These are phyloP conservation scores for Myrmecophaga tridactyla DNA, from an alignment of 2,113 vertebrate species.

Conservation along the genomic window DNA sequence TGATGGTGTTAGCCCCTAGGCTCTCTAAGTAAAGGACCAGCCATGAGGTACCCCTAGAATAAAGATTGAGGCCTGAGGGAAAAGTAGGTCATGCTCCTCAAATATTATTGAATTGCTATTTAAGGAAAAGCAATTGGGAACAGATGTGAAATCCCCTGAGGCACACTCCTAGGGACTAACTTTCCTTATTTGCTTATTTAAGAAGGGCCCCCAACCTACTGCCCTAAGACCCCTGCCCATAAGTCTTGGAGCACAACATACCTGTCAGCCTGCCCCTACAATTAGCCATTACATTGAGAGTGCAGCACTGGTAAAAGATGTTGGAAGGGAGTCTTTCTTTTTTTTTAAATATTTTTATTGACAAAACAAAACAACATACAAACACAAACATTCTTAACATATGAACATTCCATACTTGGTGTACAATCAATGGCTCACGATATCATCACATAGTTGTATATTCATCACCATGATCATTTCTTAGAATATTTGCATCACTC, in stretches of 20 bases:
- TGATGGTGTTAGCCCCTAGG: not conserved
- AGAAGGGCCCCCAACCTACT: not conserved
- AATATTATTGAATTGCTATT: not conserved
- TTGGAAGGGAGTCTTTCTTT: too few relatives aligned
- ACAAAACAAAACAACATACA: too few relatives aligned
- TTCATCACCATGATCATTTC: too few relatives aligned
- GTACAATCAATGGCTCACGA: too few relatives aligned
- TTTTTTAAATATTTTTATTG: too few relatives aligned
- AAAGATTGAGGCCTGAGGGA: not conserved
- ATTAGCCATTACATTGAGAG: not conserved
- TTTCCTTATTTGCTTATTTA: not conserved
- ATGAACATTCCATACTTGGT: too few relatives aligned
- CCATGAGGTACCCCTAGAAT: not conserved
- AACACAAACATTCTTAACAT: too few relatives aligned
- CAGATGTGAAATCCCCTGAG: not conserved
- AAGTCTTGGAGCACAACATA: not conserved
- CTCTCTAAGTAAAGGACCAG: not conserved
- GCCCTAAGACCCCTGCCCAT: not conserved
- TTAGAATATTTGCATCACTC: too few relatives aligned
- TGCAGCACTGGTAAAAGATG: not conserved
- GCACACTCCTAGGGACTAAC: not conserved
- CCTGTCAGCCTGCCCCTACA: not conserved
- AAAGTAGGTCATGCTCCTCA: not conserved
- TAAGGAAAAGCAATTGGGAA: not conserved
- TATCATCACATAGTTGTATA: too few relatives aligned